Base-by-base conservation (phyloP, 1,140 invertebrate genomes). In the Trigoniulus corallinus region DNA sequence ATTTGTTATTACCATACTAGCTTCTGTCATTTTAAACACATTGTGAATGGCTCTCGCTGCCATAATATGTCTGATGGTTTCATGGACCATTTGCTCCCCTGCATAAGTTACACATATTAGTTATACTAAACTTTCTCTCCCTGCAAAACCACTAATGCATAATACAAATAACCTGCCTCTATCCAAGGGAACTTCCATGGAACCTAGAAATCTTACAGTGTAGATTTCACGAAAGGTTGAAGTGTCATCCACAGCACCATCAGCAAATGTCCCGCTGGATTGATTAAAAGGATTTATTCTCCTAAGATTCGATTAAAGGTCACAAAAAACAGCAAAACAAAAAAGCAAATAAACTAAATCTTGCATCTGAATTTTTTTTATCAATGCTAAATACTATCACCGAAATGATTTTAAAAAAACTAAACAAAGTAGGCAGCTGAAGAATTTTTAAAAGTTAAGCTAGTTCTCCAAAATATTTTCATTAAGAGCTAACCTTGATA, bases 21-120 rank as follows among this genome's bases (percentile, higher is more conserved):
- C 67, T 51, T 71, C 67, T 27, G 64, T 67, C 59, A 69, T 71
- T 51, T 67, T 68, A 55, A 72, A 71, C 13, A 72, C 61, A 58
- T 71, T 70, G 53, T 72, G 68, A 53, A 71, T 70, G 25, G 70
- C 70, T 49, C 70, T 55, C 22, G 70, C 69, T 46, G 69, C 67
- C 66, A 72, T 64, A 37, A 72, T 71, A 52, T 69, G 65, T 26
- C 69, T 56, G 44, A 71, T 71, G n/a, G 68, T 70, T 50, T 68
- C 64, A 58, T 63, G 63, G 2, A 72, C 65, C 15, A 72, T 54
- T 27, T 60, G 56, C 50, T 67, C 69, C 4, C 68, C 67, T 69
- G 50, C 12, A 60, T 54, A 20, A 37, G 37, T n/a, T 44, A 55
- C n/a, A n/a, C n/a, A n/a, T n/a, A n/a, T n/a, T n/a, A n/a, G n/a